Evolutionary conservation across 1,140 invertebrate genomes (phyloP).

Genomic region (Pseudomyrmex dendroicus): DNA sequence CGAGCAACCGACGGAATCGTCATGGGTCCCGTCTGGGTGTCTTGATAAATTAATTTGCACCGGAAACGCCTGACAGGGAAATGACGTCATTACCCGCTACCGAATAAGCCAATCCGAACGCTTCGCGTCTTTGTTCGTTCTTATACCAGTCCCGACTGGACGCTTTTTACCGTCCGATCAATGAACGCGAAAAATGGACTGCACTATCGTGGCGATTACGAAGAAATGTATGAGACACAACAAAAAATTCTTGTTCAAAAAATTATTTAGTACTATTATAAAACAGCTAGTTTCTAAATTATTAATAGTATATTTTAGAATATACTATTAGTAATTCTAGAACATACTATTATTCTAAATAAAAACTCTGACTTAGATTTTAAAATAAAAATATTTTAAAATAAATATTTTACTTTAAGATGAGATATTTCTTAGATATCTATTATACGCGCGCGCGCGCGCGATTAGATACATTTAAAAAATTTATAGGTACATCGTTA

Average conservation of each 20-base stretch:
- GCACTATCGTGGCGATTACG: neutral
- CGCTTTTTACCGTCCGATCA: constrained; percentile 29
- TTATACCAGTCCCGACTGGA: constrained; percentile 2
- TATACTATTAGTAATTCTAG: too few species aligned
- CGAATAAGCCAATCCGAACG: constrained; percentile 49
- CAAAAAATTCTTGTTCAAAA: neutral
- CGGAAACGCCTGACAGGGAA: constrained; percentile 80
- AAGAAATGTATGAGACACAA: constrained; percentile 3
- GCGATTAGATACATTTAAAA: too few species aligned
- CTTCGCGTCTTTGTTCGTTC: constrained; percentile 31
- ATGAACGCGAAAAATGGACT: constrained; percentile 42
- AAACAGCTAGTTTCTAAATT: neutral
- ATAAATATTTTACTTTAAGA: too few species aligned
- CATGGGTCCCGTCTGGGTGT: constrained; percentile 19
- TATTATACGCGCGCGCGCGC: too few species aligned
- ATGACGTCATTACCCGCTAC: constrained; percentile 79
- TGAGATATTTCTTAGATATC: too few species aligned
- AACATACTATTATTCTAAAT: too few species aligned
- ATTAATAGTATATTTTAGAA: too few species aligned
- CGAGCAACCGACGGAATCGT: constrained; percentile 48
- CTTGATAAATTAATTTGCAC: constrained; percentile 83
- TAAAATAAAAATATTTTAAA: too few species aligned
- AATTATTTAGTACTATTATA: neutral
- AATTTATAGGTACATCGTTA: too few species aligned
- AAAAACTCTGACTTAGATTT: too few species aligned